Evolutionary conservation across 2,113 vertebrate species (phyloP).

Genomic region (Plotosus lineatus): DNA sequence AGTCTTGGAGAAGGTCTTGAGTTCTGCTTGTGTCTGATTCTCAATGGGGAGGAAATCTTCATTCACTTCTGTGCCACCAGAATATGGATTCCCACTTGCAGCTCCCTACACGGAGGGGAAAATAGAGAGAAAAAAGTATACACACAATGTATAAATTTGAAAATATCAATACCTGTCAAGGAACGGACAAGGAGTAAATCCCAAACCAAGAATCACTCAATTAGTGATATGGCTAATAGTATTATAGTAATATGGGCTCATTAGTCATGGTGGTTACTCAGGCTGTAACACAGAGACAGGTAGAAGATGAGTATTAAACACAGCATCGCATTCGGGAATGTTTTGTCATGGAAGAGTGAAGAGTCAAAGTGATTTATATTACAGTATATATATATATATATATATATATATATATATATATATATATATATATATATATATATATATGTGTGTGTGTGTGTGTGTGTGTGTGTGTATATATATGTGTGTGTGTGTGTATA

Average conservation of each 20-base stretch:
- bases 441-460: no score
- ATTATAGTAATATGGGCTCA: not conserved
- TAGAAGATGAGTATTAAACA: not conserved
- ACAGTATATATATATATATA: no score
- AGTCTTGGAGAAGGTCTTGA: conserved; percentile 53
- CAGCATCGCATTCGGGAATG: no score
- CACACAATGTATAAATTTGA: not conserved
- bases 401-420: no score
- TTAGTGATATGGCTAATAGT: not conserved
- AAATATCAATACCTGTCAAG: not conserved
- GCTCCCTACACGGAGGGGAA: conserved; percentile 66
- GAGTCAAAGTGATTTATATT: not conserved
- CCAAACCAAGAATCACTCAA: not conserved
- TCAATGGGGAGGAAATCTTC: conserved; percentile 64
- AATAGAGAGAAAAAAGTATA: not conserved
- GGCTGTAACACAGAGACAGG: conserved; percentile 1
- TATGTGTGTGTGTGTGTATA: no score
- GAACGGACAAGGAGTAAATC: not conserved
- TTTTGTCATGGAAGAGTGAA: not conserved
- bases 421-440: no score
- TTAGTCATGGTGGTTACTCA: not conserved
- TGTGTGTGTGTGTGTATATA: no score
- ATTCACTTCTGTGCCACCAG: conserved; percentile 66
- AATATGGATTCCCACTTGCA: conserved; percentile 51
- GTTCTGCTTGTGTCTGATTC: conserved; percentile 61